Conservation (phyloP, 1,140 invertebrate species). For the Aphelinus certus region DNA sequence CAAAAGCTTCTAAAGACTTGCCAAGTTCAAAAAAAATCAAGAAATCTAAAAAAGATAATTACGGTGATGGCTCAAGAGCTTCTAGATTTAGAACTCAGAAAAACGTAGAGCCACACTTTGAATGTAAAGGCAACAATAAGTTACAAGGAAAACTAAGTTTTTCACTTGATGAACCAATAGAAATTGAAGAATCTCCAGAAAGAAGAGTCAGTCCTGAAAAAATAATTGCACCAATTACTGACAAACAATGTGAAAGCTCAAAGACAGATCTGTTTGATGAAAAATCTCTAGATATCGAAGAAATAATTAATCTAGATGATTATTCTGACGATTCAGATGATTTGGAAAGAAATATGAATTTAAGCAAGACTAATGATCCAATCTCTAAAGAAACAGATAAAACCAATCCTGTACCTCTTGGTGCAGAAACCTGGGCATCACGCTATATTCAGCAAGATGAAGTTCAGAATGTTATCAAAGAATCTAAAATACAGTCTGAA, state of each 20-base stretch:
- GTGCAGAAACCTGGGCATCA: conserved; percentile 61
- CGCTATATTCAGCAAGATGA: conserved; percentile 63
- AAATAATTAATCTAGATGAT: conserved; percentile 64
- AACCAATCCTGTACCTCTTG: conserved; percentile 27
- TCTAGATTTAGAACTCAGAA: conserved; percentile 16
- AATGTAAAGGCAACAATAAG: background rate
- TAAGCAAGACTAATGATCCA: conserved; percentile 22
- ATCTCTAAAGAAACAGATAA: conserved; percentile 36
- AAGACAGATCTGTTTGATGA: conserved; percentile 31
- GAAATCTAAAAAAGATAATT: conserved; percentile 23
- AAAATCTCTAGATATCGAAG: conserved; percentile 51
- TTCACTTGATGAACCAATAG: conserved; percentile 16
- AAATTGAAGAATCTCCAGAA: conserved; percentile 32
- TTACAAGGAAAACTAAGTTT: background rate
- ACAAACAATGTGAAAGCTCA: background rate
- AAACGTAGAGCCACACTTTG: background rate
- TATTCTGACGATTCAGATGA: conserved; percentile 63
- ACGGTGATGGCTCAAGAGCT: no score
- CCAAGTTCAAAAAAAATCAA: conserved; percentile 35
- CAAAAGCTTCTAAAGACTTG: conserved; percentile 59
- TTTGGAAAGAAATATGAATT: conserved; percentile 44
- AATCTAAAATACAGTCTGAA: conserved; percentile 65
- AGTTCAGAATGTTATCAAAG: conserved; percentile 64
- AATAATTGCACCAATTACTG: background rate
- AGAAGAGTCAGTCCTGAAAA: background rate